Conservation (phyloP, 2,888 invertebrate genomes). For the Notodonta dromedarius region DNA sequence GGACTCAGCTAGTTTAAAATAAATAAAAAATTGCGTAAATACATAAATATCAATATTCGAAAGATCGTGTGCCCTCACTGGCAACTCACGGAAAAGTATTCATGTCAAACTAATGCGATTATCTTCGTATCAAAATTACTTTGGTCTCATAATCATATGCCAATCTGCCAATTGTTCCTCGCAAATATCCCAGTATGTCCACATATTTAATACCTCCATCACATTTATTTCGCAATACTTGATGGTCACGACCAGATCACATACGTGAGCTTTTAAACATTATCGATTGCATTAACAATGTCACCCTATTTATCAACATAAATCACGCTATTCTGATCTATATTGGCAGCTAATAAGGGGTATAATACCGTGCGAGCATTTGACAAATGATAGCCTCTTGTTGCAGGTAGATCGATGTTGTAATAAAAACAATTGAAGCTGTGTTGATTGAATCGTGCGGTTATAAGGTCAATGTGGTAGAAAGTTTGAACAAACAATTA, state of each 20-base stretch:
- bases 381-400: conserved; percentile 2
- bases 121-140: too few species aligned
- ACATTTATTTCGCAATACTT: neutral
- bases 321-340: neutral
- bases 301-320: neutral
- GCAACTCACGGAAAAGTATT: too few species aligned
- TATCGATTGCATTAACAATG: conserved; percentile 1
- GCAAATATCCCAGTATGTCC: neutral
- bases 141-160: neutral
- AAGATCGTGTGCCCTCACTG: too few species aligned
- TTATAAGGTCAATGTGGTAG: conserved; percentile 5
- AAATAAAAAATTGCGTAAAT: too few species aligned
- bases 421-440: conserved; percentile 5
- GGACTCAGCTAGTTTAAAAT: too few species aligned
- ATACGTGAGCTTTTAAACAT: conserved; percentile 4
- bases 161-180: neutral
- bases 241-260: conserved; percentile 2
- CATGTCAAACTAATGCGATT: too few species aligned
- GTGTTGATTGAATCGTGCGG: conserved; percentile 3
- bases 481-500: conserved; percentile 1
- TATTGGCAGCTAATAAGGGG: neutral
- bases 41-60: too few species aligned
- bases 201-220: conserved; percentile 1
- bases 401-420: conserved; percentile 3
- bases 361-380: neutral